phyloP scores from a whole-genome alignment of 1,140 invertebrate genomes.

The Anadara kagoshimensis region DNA sequence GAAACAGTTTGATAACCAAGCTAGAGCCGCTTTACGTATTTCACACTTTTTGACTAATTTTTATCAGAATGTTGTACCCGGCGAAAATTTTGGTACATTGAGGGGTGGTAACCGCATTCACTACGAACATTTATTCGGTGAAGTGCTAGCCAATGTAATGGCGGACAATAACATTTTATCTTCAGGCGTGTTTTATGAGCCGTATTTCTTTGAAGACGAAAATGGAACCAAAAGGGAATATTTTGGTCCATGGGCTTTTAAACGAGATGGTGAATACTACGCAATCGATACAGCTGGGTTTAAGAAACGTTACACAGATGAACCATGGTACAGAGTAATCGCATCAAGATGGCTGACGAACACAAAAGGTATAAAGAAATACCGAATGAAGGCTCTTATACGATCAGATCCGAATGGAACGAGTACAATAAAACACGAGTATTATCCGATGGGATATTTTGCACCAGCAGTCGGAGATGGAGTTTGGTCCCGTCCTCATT shows the following conservation, averaged over 20 bases:
- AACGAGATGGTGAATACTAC: constrained; percentile 28
- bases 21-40: constrained; percentile 50
- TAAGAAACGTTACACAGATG: constrained; percentile 35
- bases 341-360: constrained; percentile 55
- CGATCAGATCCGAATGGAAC: constrained; percentile 83
- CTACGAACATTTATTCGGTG: constrained; percentile 65
- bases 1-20: constrained; percentile 89
- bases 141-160: constrained; percentile 90
- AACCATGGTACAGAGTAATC: constrained; percentile 49
- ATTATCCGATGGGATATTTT: constrained; percentile 89
- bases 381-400: constrained; percentile 73
- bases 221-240: constrained; percentile 47
- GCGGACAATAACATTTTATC: constrained; percentile 90
- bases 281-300: constrained; percentile 54
- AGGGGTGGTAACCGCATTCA: constrained; percentile 56
- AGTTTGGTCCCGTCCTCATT: constrained; percentile 93
- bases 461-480: constrained; percentile 78
- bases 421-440: constrained; percentile 50
- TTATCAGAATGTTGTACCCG: constrained; percentile 50
- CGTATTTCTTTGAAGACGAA: constrained; percentile 92
- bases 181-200: constrained; percentile 93
- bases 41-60: constrained; percentile 58
- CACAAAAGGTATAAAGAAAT: constrained; percentile 39
- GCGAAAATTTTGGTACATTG: constrained; percentile 55
- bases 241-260: constrained; percentile 60